A percentile compares a stretch with the other conserved stretches of the same genome.
phyloP scores from a whole-genome alignment of 2,113 vertebrate genomes.

The Sinocyclocheilus rhinocerous region DNA sequence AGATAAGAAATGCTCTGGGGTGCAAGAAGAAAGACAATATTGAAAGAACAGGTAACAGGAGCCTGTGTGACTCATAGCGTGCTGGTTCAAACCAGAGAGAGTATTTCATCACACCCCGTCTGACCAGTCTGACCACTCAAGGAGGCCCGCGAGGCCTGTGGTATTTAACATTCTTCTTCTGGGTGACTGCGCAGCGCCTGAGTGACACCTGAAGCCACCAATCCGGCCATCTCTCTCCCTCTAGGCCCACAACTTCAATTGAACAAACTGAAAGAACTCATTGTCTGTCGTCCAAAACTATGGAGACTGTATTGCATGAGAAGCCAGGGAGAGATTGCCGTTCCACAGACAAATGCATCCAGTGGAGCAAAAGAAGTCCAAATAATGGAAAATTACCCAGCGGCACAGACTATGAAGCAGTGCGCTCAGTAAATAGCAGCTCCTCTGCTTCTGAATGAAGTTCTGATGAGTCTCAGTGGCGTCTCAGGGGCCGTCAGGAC shows the following conservation, averaged over 20 bases:
- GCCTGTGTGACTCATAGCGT: constrained; percentile 28
- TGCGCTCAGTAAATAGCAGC: background rate
- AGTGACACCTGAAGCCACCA: constrained; percentile 16
- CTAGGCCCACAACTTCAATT: background rate
- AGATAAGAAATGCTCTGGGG: background rate
- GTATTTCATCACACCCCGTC: constrained; percentile 53
- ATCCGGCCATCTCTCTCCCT: background rate
- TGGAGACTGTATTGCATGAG: constrained; percentile 5
- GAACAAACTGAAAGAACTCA: constrained; percentile 11
- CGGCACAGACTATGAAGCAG: background rate
- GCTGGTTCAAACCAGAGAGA: constrained; percentile 3
- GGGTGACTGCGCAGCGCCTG: constrained; percentile 12
- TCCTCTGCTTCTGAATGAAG: background rate
- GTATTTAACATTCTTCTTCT: constrained; percentile 11
- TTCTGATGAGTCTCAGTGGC: background rate
- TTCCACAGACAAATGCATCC: background rate
- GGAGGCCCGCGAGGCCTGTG: constrained; percentile 9
- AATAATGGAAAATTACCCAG: background rate
- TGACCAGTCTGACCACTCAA: constrained; percentile 43
- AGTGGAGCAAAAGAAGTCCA: background rate
- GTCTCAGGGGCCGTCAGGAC: constrained; percentile 39
- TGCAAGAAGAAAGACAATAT: constrained; percentile 18
- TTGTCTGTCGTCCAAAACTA: constrained; percentile 14
- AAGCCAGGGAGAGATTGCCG: background rate
- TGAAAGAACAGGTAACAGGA: constrained; percentile 44